Base-by-base conservation (phyloP, 1,140 invertebrate genomes). In the Rhysida immarginata region DNA sequence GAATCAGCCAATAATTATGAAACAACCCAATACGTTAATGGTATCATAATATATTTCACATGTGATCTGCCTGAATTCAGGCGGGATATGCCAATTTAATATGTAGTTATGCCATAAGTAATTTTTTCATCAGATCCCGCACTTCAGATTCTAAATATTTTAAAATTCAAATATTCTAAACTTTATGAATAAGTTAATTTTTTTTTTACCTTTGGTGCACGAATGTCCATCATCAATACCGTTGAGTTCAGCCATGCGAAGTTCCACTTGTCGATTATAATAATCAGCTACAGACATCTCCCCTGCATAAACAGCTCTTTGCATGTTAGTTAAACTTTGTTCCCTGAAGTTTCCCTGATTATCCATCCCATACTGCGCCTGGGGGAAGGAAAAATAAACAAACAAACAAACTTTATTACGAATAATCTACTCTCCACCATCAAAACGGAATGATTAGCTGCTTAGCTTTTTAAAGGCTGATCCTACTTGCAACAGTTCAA, bases 361-460 rank as follows among this genome's bases (percentile, higher is more conserved):
- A 62, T 88, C 85, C 87, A 91, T 90, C 1, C 88, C 87, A 69
- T 89, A 89, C 65, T 87, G 83, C 13, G 84, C 85, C 76, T 81
- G 68, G 13, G 57, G 61, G 23, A 24, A 23, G 43, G 16, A 55
- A 42, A 26, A 23, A 21, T 42, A 54, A 20, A 41, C 35, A 41
- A 11, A 41, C 35, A 41, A 41, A 41, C 11, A 41, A 11, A 41
- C n/a, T 11, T 41, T n/a, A n/a, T n/a, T n/a, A n/a, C n/a, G n/a
- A n/a, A n/a, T n/a, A n/a, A n/a, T n/a, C n/a, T n/a, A n/a, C n/a
- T n/a, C n/a, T n/a, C n/a, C n/a, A n/a, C n/a, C n/a, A n/a, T n/a
- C n/a, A n/a, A n/a, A n/a, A n/a, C n/a, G n/a, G n/a, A n/a, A n/a
- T n/a, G n/a, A n/a, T 35, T 8, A 35, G 16, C 29, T 35, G 29